Conservation (phyloP, 2,113 vertebrate species). For the Tupaia chinensis region DNA sequence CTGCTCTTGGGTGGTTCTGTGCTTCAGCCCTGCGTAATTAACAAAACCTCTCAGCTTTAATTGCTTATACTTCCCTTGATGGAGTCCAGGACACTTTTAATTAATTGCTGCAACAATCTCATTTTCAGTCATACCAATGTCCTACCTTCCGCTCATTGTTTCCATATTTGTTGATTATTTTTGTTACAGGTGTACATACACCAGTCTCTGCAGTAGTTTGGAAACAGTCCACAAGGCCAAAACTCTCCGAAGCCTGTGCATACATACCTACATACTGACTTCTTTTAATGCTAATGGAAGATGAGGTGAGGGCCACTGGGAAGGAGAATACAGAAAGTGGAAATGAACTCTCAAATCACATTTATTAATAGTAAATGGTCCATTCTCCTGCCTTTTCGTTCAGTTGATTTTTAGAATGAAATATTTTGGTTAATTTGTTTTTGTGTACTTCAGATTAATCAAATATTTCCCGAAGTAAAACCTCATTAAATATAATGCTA, state of each 20-base stretch:
- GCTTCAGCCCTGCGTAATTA: constrained; percentile 78
- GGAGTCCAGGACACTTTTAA: constrained; percentile 71
- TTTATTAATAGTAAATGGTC: neutral
- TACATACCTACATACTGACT: neutral
- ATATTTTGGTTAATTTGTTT: constrained; percentile 59
- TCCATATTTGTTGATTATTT: constrained; percentile 65
- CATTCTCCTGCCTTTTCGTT: neutral
- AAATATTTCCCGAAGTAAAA: constrained; percentile 42
- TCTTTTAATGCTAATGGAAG: neutral
- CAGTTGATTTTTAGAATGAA: constrained; percentile 49
- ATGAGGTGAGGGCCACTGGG: neutral
- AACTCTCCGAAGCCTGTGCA: neutral
- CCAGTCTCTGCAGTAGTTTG: neutral
- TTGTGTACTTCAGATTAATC: constrained; percentile 64
- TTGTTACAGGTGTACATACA: constrained; percentile 26
- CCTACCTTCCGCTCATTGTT: constrained; percentile 55
- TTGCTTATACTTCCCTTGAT: constrained; percentile 69
- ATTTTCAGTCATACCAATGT: constrained; percentile 69
- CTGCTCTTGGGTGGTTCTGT: constrained; percentile 55
- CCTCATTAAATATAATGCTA: constrained; percentile 44
- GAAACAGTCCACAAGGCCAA: neutral
- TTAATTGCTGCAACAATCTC: constrained; percentile 73
- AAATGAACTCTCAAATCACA: neutral
- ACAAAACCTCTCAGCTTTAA: constrained; percentile 74
- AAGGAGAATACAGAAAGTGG: neutral